Evolutionary conservation across 2,888 invertebrate genomes (phyloP).

Genomic region (Odontocerum albicorne): DNA sequence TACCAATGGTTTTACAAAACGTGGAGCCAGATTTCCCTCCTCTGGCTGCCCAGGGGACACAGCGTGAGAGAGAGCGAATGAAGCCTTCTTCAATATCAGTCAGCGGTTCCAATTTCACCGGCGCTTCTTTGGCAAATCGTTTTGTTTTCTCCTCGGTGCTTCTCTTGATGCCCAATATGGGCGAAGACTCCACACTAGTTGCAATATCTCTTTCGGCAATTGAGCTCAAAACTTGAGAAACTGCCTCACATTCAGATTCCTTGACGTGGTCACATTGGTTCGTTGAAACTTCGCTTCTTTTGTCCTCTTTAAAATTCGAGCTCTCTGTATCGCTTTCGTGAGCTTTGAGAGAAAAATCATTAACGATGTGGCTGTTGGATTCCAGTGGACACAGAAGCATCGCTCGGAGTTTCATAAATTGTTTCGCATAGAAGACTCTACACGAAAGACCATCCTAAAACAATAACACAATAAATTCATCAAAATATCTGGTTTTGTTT

Average conservation of each 20-base stretch:
- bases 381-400: constrained; percentile 45
- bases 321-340: constrained; percentile 36
- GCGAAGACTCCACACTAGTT: constrained; percentile 45
- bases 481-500: no score
- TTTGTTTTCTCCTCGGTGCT: constrained; percentile 41
- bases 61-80: constrained; percentile 82
- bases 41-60: constrained; percentile 88
- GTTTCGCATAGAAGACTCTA: constrained; percentile 86
- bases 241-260: constrained; percentile 37
- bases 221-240: neutral
- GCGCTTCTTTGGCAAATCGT: constrained; percentile 38
- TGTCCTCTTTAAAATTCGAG: no score
- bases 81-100: constrained; percentile 61
- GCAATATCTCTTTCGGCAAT: constrained; percentile 42
- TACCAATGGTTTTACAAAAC: constrained; percentile 91
- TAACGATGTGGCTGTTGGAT: constrained; percentile 37
- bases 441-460: constrained; percentile 79
- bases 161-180: constrained; percentile 37
- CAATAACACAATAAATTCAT: no score
- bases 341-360: constrained; percentile 40
- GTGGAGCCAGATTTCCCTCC: constrained; percentile 98
- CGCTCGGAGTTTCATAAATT: constrained; percentile 81
- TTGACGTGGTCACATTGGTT: constrained; percentile 5
- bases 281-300: no score
- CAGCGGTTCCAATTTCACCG: constrained; percentile 40